phyloP scores from a whole-genome alignment of 1,140 invertebrate genomes.

The Uloborus diversus region DNA sequence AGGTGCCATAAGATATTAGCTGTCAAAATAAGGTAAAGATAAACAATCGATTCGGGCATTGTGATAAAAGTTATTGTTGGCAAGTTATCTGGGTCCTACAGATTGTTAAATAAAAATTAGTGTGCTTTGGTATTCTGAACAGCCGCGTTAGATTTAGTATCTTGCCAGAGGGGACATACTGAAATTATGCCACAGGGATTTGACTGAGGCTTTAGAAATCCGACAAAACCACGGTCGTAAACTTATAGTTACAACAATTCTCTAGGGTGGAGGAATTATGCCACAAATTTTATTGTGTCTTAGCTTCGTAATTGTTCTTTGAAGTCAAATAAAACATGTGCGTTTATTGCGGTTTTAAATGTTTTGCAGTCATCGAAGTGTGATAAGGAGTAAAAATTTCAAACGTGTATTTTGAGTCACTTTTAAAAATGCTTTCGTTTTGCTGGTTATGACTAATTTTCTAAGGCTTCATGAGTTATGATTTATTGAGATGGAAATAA shows the following conservation, averaged over 20 bases:
- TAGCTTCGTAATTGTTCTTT: neutral
- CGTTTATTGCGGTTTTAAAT: too few relatives aligned
- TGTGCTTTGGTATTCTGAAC: constrained; percentile 23
- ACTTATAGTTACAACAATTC: constrained; percentile 2
- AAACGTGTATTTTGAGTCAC: too few relatives aligned
- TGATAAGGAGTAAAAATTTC: too few relatives aligned
- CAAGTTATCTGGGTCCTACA: constrained; percentile 32
- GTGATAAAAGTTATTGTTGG: constrained; percentile 42
- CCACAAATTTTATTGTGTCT: constrained; percentile 17
- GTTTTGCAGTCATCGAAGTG: too few relatives aligned
- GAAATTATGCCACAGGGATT: constrained; percentile 36
- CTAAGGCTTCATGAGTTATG: too few relatives aligned
- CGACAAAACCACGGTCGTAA: constrained; percentile 10
- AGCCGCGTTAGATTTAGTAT: neutral
- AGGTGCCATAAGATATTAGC: constrained; percentile 32
- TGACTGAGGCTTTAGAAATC: neutral
- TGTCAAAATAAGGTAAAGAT: constrained; percentile 41
- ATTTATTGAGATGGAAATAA: too few relatives aligned
- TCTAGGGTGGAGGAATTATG: neutral
- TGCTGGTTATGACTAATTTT: too few relatives aligned
- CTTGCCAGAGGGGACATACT: neutral
- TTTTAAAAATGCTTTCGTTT: too few relatives aligned
- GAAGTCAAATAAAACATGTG: too few relatives aligned
- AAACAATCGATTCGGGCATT: constrained; percentile 27
- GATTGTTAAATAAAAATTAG: constrained; percentile 47